Base-by-base conservation (phyloP, 2,888 invertebrate genomes). In the Pyrgus malvae region DNA sequence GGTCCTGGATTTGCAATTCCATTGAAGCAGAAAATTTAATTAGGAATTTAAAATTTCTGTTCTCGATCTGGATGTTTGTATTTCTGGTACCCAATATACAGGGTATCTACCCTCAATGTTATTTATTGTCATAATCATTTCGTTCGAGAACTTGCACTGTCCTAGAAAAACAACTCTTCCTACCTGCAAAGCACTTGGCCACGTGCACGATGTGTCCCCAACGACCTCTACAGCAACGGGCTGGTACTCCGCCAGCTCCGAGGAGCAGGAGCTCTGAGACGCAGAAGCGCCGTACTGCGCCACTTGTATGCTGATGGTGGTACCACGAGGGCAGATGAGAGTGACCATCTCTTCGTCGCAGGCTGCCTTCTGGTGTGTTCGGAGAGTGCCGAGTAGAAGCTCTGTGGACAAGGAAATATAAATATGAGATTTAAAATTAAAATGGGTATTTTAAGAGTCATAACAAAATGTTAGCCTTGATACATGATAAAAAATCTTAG, bases 311-410 rank as follows among this genome's bases (percentile, higher is more conserved):
- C 95, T 95, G 76, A 99, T 97, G 69, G 96, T 96, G 29, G 98
- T 98, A 48, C 97, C 97, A 41, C 94, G 91, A 21, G 98, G 98
- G 83, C 99, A 99, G 74, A 94, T 94, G 60, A 98, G 92, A 44
- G 94, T 93, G 78, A 98, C 94, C 78, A 93, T 92, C 74, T 98
- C 96, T 60, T 96, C 96, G 87, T 98, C 97, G 86, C 99, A 99
- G 48, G 97, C 97, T 44, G 96, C 96, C 63, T 95, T 94, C 77
- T 98, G 96, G 84, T 97, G 97, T 40, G 97, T 97, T 73, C 96
- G 92, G 68, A 99, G 92, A 23, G 97, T 97, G 66, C 97, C 97
- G 70, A 97, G 94, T 68, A 99, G 93, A 65, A 98, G 92, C 77
- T 96, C 98, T 98, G 92, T 65, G 84, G 75, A 64, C 58, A 61